Evolutionary conservation across 2,113 vertebrate genomes (phyloP).

Genomic region (Rana temporaria): DNA sequence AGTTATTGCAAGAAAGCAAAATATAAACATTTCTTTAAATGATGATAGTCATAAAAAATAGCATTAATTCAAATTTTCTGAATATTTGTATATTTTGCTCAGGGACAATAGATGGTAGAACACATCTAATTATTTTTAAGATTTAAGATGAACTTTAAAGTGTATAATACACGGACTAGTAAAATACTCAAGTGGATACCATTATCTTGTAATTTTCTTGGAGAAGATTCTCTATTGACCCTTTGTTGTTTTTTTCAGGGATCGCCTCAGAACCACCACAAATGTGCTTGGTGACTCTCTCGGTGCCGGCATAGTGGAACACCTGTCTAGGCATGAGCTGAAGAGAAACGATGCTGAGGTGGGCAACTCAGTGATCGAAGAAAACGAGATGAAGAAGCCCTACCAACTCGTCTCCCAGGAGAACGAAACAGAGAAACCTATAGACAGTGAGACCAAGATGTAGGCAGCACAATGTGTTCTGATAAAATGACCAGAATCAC

Average conservation of each 20-base stretch:
- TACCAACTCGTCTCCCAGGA: slow-evolving; percentile 89
- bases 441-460: slow-evolving; percentile 93
- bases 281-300: slow-evolving; percentile 96
- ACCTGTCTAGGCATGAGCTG: slow-evolving; percentile 90
- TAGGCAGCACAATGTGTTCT: slow-evolving; percentile 65
- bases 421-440: slow-evolving; percentile 80
- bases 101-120: no score
- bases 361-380: slow-evolving; percentile 90
- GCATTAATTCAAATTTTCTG: no score
- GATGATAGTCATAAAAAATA: no score
- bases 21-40: no score
- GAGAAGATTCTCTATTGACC: background rate
- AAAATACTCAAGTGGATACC: no score
- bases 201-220: no score
- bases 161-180: no score
- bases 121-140: no score
- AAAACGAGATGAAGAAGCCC: slow-evolving; percentile 88
- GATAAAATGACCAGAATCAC: slow-evolving; percentile 58
- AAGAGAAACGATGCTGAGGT: slow-evolving; percentile 81
- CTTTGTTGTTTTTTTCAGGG: slow-evolving; percentile 70
- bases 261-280: slow-evolving; percentile 91
- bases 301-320: slow-evolving; percentile 92
- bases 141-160: no score
- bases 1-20: no score
- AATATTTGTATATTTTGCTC: no score